These are phyloP conservation scores for Cantharis lateralis DNA, from an alignment of 2,888 invertebrate genomes.

Conservation along the genomic window DNA sequence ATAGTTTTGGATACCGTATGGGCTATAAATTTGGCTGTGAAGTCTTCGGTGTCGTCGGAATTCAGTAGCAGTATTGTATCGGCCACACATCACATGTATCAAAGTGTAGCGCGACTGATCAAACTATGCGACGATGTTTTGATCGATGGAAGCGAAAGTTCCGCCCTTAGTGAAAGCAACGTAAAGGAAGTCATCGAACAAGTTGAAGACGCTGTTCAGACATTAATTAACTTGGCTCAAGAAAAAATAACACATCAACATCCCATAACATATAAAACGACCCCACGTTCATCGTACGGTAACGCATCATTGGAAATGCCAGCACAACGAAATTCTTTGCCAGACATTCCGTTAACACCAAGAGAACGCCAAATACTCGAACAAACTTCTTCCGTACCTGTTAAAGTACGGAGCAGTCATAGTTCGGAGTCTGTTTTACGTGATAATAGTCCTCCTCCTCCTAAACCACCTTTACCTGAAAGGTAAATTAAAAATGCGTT, in stretches of 20 bases:
- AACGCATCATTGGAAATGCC: slow-evolving; percentile 55
- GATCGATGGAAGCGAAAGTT: slow-evolving; percentile 72
- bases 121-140: slow-evolving; percentile 89
- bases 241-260: slow-evolving; percentile 71
- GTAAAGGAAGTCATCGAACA: slow-evolving; percentile 71
- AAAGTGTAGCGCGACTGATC: slow-evolving; percentile 83
- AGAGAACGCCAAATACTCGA: slow-evolving; percentile 73
- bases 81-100: slow-evolving; percentile 85
- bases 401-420: slow-evolving; percentile 70
- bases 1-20: slow-evolving; percentile 92
- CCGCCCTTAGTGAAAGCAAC: slow-evolving; percentile 65
- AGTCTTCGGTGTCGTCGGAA: slow-evolving; percentile 50
- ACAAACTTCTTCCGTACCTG: slow-evolving; percentile 56
- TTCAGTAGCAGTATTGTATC: slow-evolving; percentile 71
- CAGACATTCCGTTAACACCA: slow-evolving; percentile 84
- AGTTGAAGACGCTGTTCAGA: slow-evolving; percentile 76
- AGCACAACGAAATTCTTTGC: slow-evolving; percentile 69
- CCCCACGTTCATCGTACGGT: slow-evolving; percentile 55
- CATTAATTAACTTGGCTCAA: slow-evolving; percentile 77
- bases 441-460: slow-evolving; percentile 78
- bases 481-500: slow-evolving; percentile 58
- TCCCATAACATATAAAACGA: slow-evolving; percentile 46
- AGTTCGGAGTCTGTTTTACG: slow-evolving; percentile 80
- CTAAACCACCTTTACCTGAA: slow-evolving; percentile 87
- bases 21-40: slow-evolving; percentile 70